These are phyloP conservation scores for Coregonus sp. DNA, from an alignment of 2,797 vertebrate genomes.

Conservation along the genomic window DNA sequence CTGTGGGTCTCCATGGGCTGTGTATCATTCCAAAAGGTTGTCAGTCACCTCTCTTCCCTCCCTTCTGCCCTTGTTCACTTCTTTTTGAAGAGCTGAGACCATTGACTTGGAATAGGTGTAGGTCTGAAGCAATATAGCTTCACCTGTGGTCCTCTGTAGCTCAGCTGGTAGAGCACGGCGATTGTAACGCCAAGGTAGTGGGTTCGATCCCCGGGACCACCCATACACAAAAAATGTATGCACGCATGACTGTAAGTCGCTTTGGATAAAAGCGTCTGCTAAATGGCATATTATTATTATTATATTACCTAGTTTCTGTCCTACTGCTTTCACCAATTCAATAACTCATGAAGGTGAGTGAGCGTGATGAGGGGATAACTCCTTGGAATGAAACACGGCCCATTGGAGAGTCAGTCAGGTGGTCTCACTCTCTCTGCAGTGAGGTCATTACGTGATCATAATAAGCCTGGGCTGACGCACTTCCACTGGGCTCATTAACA, in stretches of 20 bases:
- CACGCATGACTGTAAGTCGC: too few species aligned
- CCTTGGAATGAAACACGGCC: constrained; percentile 25
- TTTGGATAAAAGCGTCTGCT: too few species aligned
- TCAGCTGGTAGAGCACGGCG: too few species aligned
- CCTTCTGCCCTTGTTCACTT: background rate
- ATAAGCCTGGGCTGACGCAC: constrained; percentile 55
- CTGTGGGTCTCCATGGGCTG: background rate
- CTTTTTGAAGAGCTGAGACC: background rate
- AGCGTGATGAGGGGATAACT: background rate
- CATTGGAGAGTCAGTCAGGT: constrained; percentile 8
- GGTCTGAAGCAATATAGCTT: background rate
- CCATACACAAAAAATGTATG: too few species aligned
- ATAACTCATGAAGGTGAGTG: background rate
- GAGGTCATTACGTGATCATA: constrained; percentile 50
- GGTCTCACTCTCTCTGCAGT: constrained; percentile 16
- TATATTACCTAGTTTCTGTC: too few species aligned
- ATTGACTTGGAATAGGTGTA: background rate
- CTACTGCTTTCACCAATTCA: background rate
- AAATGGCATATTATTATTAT: too few species aligned
- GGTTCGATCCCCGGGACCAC: too few species aligned
- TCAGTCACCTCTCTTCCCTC: background rate
- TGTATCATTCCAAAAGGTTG: background rate
- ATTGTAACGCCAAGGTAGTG: too few species aligned
- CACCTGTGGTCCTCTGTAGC: too few species aligned
- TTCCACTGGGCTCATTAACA: constrained; percentile 50